phyloP scores from a whole-genome alignment of 2,888 invertebrate species.

The Sepioteuthis lessoniana region DNA sequence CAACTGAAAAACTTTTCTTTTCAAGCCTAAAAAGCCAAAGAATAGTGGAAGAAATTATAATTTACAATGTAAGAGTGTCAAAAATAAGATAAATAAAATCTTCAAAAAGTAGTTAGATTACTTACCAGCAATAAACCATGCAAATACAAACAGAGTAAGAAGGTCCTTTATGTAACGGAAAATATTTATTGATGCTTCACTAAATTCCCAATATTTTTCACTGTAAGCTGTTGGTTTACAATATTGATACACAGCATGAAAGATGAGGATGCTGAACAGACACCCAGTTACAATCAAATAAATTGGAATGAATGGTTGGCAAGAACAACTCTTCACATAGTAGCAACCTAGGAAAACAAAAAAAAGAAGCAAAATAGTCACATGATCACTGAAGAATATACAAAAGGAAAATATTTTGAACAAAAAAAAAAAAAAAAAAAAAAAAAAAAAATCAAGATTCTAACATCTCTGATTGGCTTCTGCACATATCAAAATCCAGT shows the following conservation, averaged over 20 bases:
- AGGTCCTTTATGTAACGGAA: neutral
- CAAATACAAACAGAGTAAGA: slow-evolving; percentile 1
- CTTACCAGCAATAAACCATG: neutral
- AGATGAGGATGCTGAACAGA: neutral
- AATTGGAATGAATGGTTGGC: neutral
- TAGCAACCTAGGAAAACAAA: neutral
- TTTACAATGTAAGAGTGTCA: neutral
- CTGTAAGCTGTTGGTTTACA: neutral
- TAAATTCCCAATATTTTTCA: neutral
- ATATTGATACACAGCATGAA: neutral
- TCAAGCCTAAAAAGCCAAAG: no score
- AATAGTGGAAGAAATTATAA: no score
- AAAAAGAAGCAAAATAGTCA: neutral
- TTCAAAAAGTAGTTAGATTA: no score
- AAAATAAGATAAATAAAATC: neutral
- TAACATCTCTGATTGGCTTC: no score
- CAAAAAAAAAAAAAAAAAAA: no score
- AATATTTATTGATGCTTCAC: neutral
- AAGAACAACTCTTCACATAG: neutral
- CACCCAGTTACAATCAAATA: neutral
- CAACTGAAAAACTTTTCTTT: no score
- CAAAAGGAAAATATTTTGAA: no score
- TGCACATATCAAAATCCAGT: no score
- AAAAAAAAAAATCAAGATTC: no score
- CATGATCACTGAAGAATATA: no score